Evolutionary conservation across 2,888 invertebrate species (phyloP).

Genomic region (Erebia epiphron): DNA sequence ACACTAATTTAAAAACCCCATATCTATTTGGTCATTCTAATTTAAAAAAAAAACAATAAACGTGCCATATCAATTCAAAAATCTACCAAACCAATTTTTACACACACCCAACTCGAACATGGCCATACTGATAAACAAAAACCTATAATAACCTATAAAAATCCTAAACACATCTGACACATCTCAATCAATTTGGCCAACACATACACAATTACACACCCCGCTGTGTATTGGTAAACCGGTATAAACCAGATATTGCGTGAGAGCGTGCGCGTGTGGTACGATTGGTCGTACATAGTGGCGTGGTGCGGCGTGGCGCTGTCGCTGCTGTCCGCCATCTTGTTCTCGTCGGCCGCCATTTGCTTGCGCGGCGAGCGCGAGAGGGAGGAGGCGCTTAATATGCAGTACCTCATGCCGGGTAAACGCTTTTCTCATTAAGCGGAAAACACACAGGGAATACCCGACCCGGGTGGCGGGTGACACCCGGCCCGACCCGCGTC

Average conservation of each 20-base stretch:
- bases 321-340: constrained; percentile 94
- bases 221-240: constrained; percentile 33
- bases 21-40: not conserved
- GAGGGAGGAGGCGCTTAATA: constrained; percentile 97
- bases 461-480: too few species aligned
- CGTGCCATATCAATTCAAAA: not conserved
- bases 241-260: constrained; percentile 89
- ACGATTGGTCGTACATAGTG: constrained; percentile 98
- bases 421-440: constrained; percentile 51
- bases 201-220: not conserved
- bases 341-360: constrained; percentile 96
- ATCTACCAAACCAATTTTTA: not conserved
- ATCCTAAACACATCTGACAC: too few species aligned
- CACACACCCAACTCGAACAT: too few species aligned
- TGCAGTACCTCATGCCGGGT: constrained; percentile 99
- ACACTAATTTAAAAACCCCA: too few species aligned
- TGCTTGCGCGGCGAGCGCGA: constrained; percentile 97
- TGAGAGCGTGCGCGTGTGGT: constrained; percentile 92
- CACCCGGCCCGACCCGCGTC: too few species aligned
- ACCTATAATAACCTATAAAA: too few species aligned
- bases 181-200: not conserved
- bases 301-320: constrained; percentile 98
- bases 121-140: too few species aligned
- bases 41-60: not conserved
- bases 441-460: too few species aligned